Base-by-base conservation (phyloP, 2,797 vertebrate genomes). In the Podarcis siculus region DNA sequence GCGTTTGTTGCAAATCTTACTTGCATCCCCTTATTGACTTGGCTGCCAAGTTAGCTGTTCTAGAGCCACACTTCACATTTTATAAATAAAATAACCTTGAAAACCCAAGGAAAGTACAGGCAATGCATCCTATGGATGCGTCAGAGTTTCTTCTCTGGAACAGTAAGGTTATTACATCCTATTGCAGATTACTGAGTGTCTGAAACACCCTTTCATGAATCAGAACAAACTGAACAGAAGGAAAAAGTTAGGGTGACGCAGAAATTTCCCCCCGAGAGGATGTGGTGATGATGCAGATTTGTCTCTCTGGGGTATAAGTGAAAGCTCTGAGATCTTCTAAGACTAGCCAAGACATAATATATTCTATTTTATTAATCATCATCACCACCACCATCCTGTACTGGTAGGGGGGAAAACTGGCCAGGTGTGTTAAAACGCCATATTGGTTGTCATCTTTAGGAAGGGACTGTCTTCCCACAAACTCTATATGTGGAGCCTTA, bases 251-350 rank as follows among this genome's bases (percentile, higher is more conserved):
- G 58, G 67, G 45, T 35, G 84, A 32, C 30, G 1, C 2, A 32
- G 15, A 45, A 81, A 71, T 23, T 80, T 73, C 37, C 85, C 32
- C 30, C 4, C 84, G 61, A 25, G 71, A 0, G 0, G 42, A 92
- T 32, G 30, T 0, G 39, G 1, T 4, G n/a, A 6, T 42, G 85
- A 88, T 88, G 55, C 8, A 83, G 0, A 10, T 4, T 9, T 35
- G 19, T 77, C 75, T 87, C 61, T 42, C 9, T 71, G 73, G 17
- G 8, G 88, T 76, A 85, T 9, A 1, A 30, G 77, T 87, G 58
- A 66, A 90, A 58, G 39, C 39, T 45, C 39, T 80, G 77, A 75
- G 67, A 75, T 23, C 17, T 92, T 83, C 9, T 80, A 58, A 90
- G 55, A 37, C 30, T 0, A 1, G 66, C 78, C n/a, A 7, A 77